Conservation (phyloP, 2,888 invertebrate species). For the Pherbina coryleti region DNA sequence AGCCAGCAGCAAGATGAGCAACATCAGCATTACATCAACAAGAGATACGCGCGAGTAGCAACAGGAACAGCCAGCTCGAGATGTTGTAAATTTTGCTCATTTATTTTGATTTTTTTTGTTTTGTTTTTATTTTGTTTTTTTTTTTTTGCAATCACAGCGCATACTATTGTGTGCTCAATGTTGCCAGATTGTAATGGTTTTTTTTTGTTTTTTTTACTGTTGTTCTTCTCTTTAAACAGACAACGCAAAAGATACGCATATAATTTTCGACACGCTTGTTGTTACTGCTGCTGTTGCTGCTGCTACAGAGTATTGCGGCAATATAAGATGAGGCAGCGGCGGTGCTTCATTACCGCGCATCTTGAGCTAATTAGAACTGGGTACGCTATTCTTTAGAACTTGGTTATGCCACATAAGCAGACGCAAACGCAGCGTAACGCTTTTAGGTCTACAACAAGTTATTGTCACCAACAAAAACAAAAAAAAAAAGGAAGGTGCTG, state of each 20-base stretch:
- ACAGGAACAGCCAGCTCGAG: neutral
- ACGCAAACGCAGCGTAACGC: conserved; percentile 24
- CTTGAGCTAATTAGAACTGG: neutral
- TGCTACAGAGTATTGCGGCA: neutral
- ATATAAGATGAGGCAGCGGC: neutral
- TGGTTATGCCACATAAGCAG: conserved; percentile 17
- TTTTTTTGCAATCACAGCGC: neutral
- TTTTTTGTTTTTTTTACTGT: neutral
- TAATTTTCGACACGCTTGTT: conserved; percentile 25
- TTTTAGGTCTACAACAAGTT: neutral
- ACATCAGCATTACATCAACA: neutral
- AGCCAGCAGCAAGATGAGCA: neutral
- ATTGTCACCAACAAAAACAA: neutral
- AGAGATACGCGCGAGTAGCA: neutral
- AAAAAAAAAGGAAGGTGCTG: neutral
- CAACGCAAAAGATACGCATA: conserved; percentile 6
- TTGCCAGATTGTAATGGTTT: neutral
- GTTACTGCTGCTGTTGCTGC: neutral
- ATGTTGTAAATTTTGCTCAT: conserved; percentile 20
- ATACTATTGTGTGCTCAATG: neutral
- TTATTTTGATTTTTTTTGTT: neutral
- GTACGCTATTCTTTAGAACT: neutral
- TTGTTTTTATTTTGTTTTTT: neutral
- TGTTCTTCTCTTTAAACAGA: neutral
- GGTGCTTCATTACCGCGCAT: neutral